Percentiles rank a stretch among this genome's conserved stretches.
phyloP scores from a whole-genome alignment of 1,140 invertebrate genomes.

The Cydia splendana region DNA sequence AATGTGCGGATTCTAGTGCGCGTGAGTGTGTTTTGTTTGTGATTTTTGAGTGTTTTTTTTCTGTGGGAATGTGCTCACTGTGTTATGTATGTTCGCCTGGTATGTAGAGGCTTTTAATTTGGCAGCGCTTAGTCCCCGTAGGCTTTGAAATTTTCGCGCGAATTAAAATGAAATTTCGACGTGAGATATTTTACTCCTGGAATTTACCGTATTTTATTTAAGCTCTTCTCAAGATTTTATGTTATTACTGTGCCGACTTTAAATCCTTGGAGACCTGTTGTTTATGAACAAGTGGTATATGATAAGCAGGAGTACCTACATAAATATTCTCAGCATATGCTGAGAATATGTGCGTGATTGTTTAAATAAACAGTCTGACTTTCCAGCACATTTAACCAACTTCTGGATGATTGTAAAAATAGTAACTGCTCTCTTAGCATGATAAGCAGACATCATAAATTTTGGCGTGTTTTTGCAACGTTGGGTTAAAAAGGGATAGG shows the following conservation, averaged over 20 bases:
- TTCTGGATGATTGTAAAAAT: neutral
- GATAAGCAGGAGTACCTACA: neutral
- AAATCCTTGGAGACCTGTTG: neutral
- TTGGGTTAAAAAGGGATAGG: neutral
- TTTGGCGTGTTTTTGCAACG: neutral
- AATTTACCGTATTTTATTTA: slow-evolving; percentile 6
- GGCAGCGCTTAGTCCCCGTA: slow-evolving; percentile 13
- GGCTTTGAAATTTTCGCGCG: neutral
- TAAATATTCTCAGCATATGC: neutral
- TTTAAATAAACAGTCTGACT: neutral
- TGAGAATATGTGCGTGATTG: neutral
- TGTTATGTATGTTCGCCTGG: slow-evolving; percentile 24
- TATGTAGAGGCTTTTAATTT: slow-evolving; percentile 36
- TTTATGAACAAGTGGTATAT: neutral
- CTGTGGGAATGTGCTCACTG: slow-evolving; percentile 1
- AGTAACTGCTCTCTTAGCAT: neutral
- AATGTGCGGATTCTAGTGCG: slow-evolving; percentile 39
- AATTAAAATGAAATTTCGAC: slow-evolving; percentile 23
- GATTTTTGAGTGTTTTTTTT: slow-evolving; percentile 33
- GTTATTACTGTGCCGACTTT: neutral
- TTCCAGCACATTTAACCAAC: neutral
- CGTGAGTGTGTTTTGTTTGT: slow-evolving; percentile 26
- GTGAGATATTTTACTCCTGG: slow-evolving; percentile 12
- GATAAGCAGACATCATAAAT: neutral
- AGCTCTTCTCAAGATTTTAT: neutral